These are phyloP conservation scores for Drosophila limbata DNA, from an alignment of 2,888 invertebrate genomes.

Conservation along the genomic window DNA sequence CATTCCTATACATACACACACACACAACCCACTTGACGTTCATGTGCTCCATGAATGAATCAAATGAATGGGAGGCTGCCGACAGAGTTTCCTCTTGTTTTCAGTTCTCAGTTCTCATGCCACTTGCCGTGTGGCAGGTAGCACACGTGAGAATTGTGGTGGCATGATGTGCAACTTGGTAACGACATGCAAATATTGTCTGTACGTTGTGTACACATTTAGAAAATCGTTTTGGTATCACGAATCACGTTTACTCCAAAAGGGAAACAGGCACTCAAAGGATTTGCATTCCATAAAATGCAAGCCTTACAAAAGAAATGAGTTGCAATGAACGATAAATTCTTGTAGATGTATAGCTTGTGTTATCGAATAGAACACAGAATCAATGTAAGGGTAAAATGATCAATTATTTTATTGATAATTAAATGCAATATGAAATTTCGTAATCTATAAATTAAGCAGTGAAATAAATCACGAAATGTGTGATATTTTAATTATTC, in stretches of 20 bases:
- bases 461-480: no score
- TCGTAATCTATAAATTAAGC: no score
- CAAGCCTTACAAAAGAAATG: neutral
- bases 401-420: no score
- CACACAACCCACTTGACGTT: conserved; percentile 40
- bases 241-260: conserved; percentile 4
- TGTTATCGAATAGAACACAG: neutral
- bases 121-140: neutral
- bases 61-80: conserved; percentile 61
- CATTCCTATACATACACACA: conserved; percentile 50
- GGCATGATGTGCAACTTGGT: conserved; percentile 32
- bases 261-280: conserved; percentile 14
- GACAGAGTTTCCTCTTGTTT: conserved; percentile 25
- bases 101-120: neutral
- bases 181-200: conserved; percentile 77
- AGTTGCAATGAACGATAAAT: neutral
- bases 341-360: neutral
- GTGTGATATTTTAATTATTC: no score
- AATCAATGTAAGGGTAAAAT: no score
- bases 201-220: conserved; percentile 56
- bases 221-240: conserved; percentile 30
- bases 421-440: no score
- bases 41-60: conserved; percentile 55
- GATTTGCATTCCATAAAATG: conserved; percentile 5
- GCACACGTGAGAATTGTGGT: conserved; percentile 3